Base-by-base conservation (phyloP, 2,888 invertebrate genomes). In the Fabriciana adippe region DNA sequence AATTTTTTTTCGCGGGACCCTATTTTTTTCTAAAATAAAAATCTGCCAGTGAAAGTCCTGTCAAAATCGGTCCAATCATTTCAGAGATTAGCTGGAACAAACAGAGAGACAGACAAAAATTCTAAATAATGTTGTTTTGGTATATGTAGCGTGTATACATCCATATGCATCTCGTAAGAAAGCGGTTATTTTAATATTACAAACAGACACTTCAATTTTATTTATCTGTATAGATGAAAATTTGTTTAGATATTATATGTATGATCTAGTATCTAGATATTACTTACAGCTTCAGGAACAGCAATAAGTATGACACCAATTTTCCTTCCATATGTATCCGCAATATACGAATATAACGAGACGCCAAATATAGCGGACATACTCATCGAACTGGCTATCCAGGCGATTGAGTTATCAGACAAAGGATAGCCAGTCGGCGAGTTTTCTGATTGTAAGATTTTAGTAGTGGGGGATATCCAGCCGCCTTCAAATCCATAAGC, bases 251-350 rank as follows among this genome's bases (percentile, higher is more conserved):
- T n/a, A n/a, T n/a, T 21, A 55, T 8, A 16, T 6, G 14, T 15
- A n/a, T 50, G 15, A 41, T 53, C 11, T 50, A 35, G 1, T 14
- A 21, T 48, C 11, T 35, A 55, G 31, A 15, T 16, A 21, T 6
- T 59, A 41, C 92, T 92, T 50, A 88, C 71, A 15, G 86, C 72
- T 74, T 88, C 91, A 0, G 92, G 92, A 0, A 93, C 61, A 3
- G 91, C 87, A 11, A 93, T 86, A 1, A 90, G 73, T 6, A 93
- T 77, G 0, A 92, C 82, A 2, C 91, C 86, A 53, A 77, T 74
- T 76, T 88, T 92, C 55, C 93, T 81, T 2, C 93, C 93, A 64
- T 82, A 84, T 31, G 72, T 77, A 73, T 93, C 91, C 1, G 89
- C 85, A 18, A 90, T 72, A 53, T 82, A 82, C 6, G 93, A 86